Evolutionary conservation across 2,113 vertebrate species (phyloP).

Genomic region (Anoplopoma fimbria): DNA sequence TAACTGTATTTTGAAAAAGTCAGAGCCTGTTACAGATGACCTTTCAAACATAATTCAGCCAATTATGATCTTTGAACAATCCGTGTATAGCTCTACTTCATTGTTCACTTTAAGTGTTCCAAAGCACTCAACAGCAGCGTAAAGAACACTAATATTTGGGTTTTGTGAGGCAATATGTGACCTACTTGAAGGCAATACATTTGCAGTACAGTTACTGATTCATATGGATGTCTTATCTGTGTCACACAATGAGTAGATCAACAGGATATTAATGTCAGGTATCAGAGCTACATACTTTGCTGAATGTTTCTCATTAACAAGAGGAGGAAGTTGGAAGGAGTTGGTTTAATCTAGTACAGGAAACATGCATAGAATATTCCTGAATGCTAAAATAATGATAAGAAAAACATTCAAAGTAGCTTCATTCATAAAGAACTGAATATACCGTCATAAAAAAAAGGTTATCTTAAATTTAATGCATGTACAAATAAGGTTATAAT

Average conservation of each 20-base stretch:
- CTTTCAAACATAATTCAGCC: constrained; percentile 22
- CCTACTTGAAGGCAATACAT: background rate
- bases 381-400: background rate
- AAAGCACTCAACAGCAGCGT: background rate
- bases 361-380: background rate
- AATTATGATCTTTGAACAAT: constrained; percentile 14
- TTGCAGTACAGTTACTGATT: background rate
- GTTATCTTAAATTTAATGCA: background rate
- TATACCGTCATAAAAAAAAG: background rate
- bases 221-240: background rate
- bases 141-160: background rate
- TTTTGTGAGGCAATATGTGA: constrained; percentile 11
- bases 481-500: constrained; percentile 2
- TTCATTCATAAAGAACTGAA: background rate
- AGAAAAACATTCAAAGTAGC: background rate
- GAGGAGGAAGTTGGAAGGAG: background rate
- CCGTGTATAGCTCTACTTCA: background rate
- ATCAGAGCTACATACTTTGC: background rate
- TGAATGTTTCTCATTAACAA: constrained; percentile 20
- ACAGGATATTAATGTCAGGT: constrained; percentile 8
- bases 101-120: background rate
- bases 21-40: constrained; percentile 1
- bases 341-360: constrained; percentile 1
- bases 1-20: constrained; percentile 7
- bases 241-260: background rate